Evolutionary conservation across 2,797 vertebrate genomes (phyloP).

Genomic region (Enteromius afrohamiltoni): DNA sequence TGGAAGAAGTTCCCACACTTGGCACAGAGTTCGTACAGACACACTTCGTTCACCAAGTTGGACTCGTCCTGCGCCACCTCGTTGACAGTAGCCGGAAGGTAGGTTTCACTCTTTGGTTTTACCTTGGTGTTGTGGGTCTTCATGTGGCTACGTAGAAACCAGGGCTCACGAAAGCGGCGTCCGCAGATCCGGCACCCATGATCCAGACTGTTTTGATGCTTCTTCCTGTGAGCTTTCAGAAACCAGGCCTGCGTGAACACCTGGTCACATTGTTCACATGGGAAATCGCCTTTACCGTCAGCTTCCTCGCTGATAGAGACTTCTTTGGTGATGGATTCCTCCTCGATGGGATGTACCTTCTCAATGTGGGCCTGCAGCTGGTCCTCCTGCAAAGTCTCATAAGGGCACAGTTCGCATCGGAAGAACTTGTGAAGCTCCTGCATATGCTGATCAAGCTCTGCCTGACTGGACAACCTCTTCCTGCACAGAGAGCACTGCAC

Average conservation of each 20-base stretch:
- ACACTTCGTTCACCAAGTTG: conserved; percentile 84
- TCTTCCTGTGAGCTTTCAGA: conserved; percentile 96
- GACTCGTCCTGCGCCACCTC: conserved; percentile 87
- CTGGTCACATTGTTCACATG: conserved; percentile 90
- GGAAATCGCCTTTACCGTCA: conserved; percentile 78
- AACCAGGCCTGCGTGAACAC: conserved; percentile 92
- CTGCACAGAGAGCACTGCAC: conserved; percentile 82
- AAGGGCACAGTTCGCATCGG: conserved; percentile 81
- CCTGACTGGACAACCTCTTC: conserved; percentile 78
- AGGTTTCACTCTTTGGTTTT: conserved; percentile 79
- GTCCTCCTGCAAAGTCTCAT: conserved; percentile 78
- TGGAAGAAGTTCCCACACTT: conserved; percentile 95
- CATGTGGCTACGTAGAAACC: conserved; percentile 99
- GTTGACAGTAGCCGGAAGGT: conserved; percentile 88
- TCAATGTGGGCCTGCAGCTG: conserved; percentile 80
- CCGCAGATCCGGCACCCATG: conserved; percentile 96
- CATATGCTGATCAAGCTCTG: conserved; percentile 79
- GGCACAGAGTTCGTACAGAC: conserved; percentile 92
- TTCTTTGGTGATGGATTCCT: conserved; percentile 62
- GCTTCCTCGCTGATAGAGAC: conserved; percentile 51
- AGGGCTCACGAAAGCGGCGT: conserved; percentile 94
- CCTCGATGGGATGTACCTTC: conserved; percentile 80
- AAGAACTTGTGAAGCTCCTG: conserved; percentile 81
- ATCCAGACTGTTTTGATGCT: conserved; percentile 90
- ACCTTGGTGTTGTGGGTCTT: conserved; percentile 90